phyloP scores from a whole-genome alignment of 1,140 invertebrate species.

The Chrysopa pallens region DNA sequence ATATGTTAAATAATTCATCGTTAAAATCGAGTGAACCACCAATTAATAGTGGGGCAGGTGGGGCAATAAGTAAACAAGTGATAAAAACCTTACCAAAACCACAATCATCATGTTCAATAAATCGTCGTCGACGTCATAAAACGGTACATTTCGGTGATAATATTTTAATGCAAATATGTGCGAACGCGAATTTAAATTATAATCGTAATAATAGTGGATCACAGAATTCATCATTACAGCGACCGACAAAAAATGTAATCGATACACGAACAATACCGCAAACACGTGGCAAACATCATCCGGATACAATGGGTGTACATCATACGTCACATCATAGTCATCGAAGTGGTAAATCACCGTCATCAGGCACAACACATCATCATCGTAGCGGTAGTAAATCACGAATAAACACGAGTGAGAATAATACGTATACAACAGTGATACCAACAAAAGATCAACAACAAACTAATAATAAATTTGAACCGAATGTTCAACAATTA shows the following conservation, averaged over 20 bases:
- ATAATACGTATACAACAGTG: neutral
- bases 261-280: neutral
- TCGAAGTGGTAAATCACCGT: too few species aligned
- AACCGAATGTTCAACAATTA: conserved; percentile 57
- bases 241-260: neutral
- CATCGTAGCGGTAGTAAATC: too few species aligned
- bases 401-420: neutral
- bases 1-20: neutral
- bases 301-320: neutral
- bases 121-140: conserved; percentile 43
- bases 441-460: neutral
- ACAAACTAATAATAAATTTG: conserved; percentile 17
- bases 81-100: neutral
- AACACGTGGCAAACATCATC: neutral
- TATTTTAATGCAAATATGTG: conserved; percentile 44
- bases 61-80: too few species aligned
- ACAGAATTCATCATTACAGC: conserved; percentile 20
- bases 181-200: conserved; percentile 24
- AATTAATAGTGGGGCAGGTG: too few species aligned
- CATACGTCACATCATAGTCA: too few species aligned
- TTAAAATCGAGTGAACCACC: too few species aligned
- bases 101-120: neutral
- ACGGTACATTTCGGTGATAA: conserved; percentile 59
- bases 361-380: too few species aligned
- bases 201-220: conserved; percentile 12